phyloP scores from a whole-genome alignment of 1,140 invertebrate species.

The Cheumatopsyche charites region DNA sequence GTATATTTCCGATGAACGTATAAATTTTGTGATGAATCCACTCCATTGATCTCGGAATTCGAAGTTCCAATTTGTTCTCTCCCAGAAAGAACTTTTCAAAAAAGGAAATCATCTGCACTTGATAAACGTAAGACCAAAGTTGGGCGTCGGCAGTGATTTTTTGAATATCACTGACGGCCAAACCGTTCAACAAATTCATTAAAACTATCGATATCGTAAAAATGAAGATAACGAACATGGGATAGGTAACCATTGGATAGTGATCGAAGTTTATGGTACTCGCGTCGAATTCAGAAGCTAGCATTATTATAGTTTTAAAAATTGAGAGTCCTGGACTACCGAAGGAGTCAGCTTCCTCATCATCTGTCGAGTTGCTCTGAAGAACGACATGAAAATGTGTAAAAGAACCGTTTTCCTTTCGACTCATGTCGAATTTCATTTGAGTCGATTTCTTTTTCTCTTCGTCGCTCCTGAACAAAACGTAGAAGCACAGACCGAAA shows the following conservation, averaged over 20 bases:
- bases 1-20: too few relatives aligned
- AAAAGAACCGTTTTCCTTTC: too few relatives aligned
- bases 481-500: conserved; percentile 80
- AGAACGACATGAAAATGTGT: too few relatives aligned
- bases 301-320: conserved; percentile 83
- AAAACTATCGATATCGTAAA: conserved; percentile 81
- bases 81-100: conserved; percentile 73
- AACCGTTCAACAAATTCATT: conserved; percentile 79
- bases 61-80: conserved; percentile 46
- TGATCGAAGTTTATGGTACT: conserved; percentile 72
- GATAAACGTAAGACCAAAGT: conserved; percentile 71
- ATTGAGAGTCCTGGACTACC: conserved; percentile 67
- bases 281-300: conserved; percentile 82
- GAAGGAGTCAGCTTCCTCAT: conserved; percentile 65
- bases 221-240: conserved; percentile 78
- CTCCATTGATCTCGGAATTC: too few relatives aligned
- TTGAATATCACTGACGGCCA: conserved; percentile 80
- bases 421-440: too few relatives aligned
- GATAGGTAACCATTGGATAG: conserved; percentile 67
- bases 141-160: conserved; percentile 74
- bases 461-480: conserved; percentile 63
- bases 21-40: too few relatives aligned
- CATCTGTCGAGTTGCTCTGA: conserved; percentile 50
- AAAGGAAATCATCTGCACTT: conserved; percentile 72
- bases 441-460: too few relatives aligned